Conservation (phyloP, 2,888 invertebrate species). For the Shargacucullia verbasci region DNA sequence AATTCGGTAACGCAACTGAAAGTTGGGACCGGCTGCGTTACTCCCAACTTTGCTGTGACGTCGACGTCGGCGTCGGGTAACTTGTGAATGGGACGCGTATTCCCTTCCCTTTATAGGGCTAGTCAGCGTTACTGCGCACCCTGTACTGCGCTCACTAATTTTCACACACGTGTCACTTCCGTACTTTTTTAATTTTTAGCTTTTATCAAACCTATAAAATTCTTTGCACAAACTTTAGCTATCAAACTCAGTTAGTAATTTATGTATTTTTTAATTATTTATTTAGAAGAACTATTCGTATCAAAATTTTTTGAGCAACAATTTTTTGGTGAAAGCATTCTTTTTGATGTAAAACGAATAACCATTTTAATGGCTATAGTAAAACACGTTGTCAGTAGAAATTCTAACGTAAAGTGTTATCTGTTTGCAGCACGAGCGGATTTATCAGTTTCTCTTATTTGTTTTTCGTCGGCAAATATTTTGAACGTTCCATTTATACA, state of each 20-base stretch:
- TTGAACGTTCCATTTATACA: conserved; percentile 62
- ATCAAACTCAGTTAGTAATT: conserved; percentile 13
- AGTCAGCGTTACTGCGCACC: conserved; percentile 80
- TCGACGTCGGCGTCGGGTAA: conserved; percentile 72
- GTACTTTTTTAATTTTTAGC: conserved; percentile 24
- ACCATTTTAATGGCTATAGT: conserved; percentile 53
- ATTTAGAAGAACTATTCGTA: conserved; percentile 34
- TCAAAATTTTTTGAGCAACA: conserved; percentile 31
- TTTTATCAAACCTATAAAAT: conserved; percentile 46
- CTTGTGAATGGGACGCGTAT: conserved; percentile 81
- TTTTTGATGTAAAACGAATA: conserved; percentile 35
- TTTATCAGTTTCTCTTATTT: conserved; percentile 76
- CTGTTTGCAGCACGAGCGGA: conserved; percentile 77
- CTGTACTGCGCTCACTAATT: conserved; percentile 74
- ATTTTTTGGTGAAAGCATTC: conserved; percentile 30
- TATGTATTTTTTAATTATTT: conserved; percentile 29
- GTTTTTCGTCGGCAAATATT: conserved; percentile 74
- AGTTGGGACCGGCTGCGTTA: conserved; percentile 62
- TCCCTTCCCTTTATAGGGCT: conserved; percentile 81
- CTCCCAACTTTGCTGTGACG: conserved; percentile 68
- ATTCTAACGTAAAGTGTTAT: conserved; percentile 70
- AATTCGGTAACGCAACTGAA: conserved; percentile 58
- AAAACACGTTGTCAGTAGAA: conserved; percentile 53
- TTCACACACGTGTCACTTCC: conserved; percentile 58
- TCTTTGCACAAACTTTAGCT: conserved; percentile 1